Evolutionary conservation across 2,797 vertebrate species (phyloP).

Genomic region (Perodicticus potto): DNA sequence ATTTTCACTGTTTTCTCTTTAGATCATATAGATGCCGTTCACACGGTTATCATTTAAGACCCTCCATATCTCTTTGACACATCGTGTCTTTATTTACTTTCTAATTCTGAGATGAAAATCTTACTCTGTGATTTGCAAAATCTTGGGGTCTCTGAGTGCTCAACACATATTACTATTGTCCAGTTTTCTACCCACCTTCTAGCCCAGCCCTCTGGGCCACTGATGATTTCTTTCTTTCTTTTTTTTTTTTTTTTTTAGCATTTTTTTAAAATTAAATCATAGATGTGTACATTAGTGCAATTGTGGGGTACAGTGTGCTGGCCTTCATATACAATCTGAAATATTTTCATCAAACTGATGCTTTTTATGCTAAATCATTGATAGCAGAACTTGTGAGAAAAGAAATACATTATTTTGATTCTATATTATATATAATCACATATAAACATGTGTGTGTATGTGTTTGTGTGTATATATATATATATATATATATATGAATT

Average conservation of each 20-base stretch:
- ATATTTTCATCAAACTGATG: no score
- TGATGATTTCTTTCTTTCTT: no score
- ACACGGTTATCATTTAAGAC: neutral
- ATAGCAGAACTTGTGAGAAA: neutral
- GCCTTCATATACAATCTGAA: no score
- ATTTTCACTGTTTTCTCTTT: neutral
- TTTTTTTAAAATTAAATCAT: no score
- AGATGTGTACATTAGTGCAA: no score
- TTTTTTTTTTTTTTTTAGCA: no score
- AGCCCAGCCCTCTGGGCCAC: neutral
- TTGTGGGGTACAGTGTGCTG: no score
- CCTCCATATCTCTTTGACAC: neutral
- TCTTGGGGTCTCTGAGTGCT: neutral
- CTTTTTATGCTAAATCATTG: neutral
- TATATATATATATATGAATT: neutral
- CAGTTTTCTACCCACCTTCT: neutral
- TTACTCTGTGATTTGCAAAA: neutral
- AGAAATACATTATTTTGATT: neutral
- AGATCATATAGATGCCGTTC: neutral
- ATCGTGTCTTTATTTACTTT: neutral
- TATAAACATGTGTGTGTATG: neutral
- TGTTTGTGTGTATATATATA: neutral
- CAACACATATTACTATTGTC: fast-evolving
- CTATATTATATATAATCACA: neutral
- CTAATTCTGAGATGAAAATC: neutral